Evolutionary conservation across 2,888 invertebrate genomes (phyloP), one percentile per base, ranked within the genome.

Genomic region (Drosophila rellima): DNA sequence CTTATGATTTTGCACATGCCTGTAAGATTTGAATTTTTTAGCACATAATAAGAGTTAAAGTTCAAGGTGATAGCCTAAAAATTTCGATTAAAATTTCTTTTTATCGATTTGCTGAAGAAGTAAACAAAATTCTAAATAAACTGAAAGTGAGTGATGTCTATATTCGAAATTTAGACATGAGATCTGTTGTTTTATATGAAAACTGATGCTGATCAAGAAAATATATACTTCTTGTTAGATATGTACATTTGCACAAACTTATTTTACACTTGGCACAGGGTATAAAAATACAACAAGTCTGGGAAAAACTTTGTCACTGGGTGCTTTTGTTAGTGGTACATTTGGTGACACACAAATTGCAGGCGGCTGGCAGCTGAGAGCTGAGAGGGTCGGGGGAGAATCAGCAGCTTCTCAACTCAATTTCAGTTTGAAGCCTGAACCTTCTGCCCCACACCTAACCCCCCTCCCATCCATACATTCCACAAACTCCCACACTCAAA

Each of bases 321-420:
- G 47, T 66, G 73, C 71, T 45, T 84, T 74, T 74, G 74, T 68
- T 78, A 78, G 82, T 82, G 71, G 70, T 71, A 79, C 74, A 87
- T 79, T 69, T 82, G 83, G 83, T 70, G 87, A 83, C 88, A 75
- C 78, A 80, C 73, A 83, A 79, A 80, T 70, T 80, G 64, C 77
- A 54, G 59, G 60, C 33, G 33, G 47, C 17, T 17, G 35, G n/a
- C 29, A 23, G 17, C 26, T 7, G n/a, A 18, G 35, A 1, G 35
- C 17, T 13, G 8, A 13, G 18, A 7, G 13, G 18, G 18, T 17
- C 7, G n/a, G 45, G 15, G 29, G 7, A 52, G 50, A 59, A 76
- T 55, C 71, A 61, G 56, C 72, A 61, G 78, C 78, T 69, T 81
- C 81, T 81, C 78, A 72, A 69, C 81, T 77, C 81, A 78, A 78